phyloP scores from a whole-genome alignment of 2,113 vertebrate genomes.

The Saimiri boliviensis region DNA sequence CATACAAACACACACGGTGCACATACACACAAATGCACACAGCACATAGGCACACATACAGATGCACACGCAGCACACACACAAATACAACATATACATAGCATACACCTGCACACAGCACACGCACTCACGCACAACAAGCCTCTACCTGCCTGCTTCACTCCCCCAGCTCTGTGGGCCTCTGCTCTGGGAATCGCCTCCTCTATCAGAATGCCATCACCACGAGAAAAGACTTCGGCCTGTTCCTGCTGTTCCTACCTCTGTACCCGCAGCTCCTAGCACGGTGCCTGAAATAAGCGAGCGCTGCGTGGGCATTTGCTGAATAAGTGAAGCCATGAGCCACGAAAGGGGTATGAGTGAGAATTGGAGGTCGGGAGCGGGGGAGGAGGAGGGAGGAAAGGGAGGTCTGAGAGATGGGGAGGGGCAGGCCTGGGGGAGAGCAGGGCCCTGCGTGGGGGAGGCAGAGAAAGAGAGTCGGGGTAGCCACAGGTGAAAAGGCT shows the following conservation, averaged over 20 bases:
- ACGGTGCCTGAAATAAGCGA: rapidly evolving
- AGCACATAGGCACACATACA: neutral
- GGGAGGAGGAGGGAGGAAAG: too few relatives aligned
- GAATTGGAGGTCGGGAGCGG: rapidly evolving
- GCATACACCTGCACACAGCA: neutral
- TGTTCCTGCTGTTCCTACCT: neutral
- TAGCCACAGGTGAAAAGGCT: rapidly evolving
- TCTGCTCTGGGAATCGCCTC: neutral
- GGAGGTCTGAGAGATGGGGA: rapidly evolving
- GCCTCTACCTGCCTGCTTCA: neutral
- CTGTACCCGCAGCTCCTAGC: neutral
- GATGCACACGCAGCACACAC: neutral
- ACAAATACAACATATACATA: neutral
- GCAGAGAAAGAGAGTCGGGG: too few relatives aligned
- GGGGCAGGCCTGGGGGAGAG: neutral
- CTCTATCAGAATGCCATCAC: rapidly evolving
- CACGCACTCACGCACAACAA: too few relatives aligned
- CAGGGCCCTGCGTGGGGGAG: rapidly evolving
- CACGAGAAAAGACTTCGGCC: rapidly evolving
- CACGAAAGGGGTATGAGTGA: neutral
- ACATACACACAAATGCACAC: too few relatives aligned
- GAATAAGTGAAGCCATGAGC: neutral
- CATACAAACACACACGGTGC: rapidly evolving
- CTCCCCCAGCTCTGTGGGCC: rapidly evolving
- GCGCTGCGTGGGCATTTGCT: rapidly evolving